A percentile compares a stretch with the other conserved stretches of the same genome.
Conservation (phyloP, 2,888 invertebrate genomes). For the Tuta absoluta region DNA sequence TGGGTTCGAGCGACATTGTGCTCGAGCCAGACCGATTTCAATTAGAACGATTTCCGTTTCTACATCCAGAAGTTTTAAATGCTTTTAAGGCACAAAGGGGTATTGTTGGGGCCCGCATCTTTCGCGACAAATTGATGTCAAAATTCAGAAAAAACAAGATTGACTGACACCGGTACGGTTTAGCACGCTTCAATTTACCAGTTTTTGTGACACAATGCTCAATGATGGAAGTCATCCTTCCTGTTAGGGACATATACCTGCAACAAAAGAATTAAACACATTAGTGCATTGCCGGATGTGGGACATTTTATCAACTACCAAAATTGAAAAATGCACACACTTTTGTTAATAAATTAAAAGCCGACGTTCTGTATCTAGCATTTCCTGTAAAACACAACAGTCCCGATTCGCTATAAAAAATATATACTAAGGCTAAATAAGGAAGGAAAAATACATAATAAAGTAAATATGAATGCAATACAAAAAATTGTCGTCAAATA, state of each 20-base stretch:
- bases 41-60: constrained; percentile 72
- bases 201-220: constrained; percentile 34
- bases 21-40: constrained; percentile 65
- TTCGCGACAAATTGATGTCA: constrained; percentile 65
- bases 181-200: constrained; percentile 49
- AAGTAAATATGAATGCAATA: not conserved
- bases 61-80: constrained; percentile 62
- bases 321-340: not conserved
- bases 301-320: not conserved
- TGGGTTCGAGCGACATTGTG: constrained; percentile 69
- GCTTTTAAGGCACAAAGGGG: constrained; percentile 43
- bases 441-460: too few relatives aligned
- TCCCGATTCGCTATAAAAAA: not conserved
- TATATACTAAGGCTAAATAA: not conserved
- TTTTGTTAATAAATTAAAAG: constrained; percentile 3
- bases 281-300: constrained; percentile 28
- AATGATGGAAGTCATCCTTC: constrained; percentile 56
- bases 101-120: constrained; percentile 32
- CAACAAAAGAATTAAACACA: constrained; percentile 51
- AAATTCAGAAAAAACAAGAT: constrained; percentile 47
- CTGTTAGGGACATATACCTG: constrained; percentile 63
- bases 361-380: not conserved
- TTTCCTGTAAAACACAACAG: not conserved
- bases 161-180: constrained; percentile 43
- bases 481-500: not conserved